Conservation (phyloP, 1,140 invertebrate species). For the Brachionus manjavacas region DNA sequence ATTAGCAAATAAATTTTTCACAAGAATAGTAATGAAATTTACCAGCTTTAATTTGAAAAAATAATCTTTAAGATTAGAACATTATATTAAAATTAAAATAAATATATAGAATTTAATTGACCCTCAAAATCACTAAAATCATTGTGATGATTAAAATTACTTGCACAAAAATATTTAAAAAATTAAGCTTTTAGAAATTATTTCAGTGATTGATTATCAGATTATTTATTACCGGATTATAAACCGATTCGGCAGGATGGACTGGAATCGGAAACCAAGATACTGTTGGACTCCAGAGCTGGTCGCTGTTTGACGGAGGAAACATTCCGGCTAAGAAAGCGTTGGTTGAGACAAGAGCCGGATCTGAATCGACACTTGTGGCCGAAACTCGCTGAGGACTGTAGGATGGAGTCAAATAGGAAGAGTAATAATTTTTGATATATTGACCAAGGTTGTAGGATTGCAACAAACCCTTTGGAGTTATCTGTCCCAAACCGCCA, state of each 20-base stretch:
- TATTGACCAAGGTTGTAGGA: slow-evolving; percentile 10
- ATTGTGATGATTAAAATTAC: no score
- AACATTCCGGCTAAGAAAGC: slow-evolving; percentile 24
- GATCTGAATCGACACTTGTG: slow-evolving; percentile 14
- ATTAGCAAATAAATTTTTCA: no score
- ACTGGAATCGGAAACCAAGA: slow-evolving; percentile 38
- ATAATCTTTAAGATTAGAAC: no score
- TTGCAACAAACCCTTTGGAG: not conserved
- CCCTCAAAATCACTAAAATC: no score
- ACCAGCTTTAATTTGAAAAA: no score
- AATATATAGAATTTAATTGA: no score
- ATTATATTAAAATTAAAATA: no score
- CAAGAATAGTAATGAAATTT: no score
- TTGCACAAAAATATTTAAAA: not conserved
- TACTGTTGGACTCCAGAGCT: slow-evolving; percentile 26
- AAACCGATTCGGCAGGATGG: not conserved
- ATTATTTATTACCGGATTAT: not conserved
- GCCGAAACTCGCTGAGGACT: slow-evolving; percentile 15
- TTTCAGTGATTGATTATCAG: no score
- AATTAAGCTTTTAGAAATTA: not conserved
- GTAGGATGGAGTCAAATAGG: not conserved
- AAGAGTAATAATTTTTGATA: slow-evolving; percentile 7
- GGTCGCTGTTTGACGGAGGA: slow-evolving; percentile 32
- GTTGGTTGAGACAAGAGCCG: not conserved
- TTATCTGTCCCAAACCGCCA: slow-evolving; percentile 38